Conservation (phyloP, 2,113 vertebrate species). For the Amblyornis subalaris region DNA sequence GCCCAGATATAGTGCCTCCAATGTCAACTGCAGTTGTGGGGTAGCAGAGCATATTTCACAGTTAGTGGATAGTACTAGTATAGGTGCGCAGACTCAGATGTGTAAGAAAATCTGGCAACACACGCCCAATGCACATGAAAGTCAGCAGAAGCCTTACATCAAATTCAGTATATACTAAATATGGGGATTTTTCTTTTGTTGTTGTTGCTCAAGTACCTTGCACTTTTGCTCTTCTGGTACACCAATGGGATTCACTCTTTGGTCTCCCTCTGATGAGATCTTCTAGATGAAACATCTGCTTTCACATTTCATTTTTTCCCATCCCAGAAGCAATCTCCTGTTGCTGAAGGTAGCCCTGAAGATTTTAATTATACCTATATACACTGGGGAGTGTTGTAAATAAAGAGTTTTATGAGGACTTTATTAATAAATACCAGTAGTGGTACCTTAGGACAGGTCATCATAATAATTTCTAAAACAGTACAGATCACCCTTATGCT, state of each 20-base stretch:
- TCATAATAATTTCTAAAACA: not conserved
- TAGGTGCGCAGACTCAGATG: not conserved
- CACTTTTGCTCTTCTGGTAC: not conserved
- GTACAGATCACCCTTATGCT: not conserved
- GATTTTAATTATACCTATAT: not conserved
- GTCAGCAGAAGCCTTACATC: not conserved
- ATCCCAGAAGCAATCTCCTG: not conserved
- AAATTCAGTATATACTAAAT: not conserved
- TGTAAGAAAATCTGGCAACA: not conserved
- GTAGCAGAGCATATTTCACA: not conserved
- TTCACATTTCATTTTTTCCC: not conserved
- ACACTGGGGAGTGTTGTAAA: not conserved
- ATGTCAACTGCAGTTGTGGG: not conserved
- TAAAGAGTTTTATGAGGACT: not conserved
- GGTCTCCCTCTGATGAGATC: not conserved
- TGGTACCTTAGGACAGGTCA: not conserved
- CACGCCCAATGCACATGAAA: not conserved
- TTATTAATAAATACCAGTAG: not conserved
- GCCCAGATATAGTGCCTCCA: not conserved
- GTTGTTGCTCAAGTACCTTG: not conserved
- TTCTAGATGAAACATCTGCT: not conserved
- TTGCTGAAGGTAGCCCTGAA: not conserved
- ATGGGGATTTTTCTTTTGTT: not conserved
- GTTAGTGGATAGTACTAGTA: not conserved
- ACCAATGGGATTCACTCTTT: not conserved